Conservation (phyloP, 1,140 invertebrate genomes). For the Pteromalus puparum region DNA sequence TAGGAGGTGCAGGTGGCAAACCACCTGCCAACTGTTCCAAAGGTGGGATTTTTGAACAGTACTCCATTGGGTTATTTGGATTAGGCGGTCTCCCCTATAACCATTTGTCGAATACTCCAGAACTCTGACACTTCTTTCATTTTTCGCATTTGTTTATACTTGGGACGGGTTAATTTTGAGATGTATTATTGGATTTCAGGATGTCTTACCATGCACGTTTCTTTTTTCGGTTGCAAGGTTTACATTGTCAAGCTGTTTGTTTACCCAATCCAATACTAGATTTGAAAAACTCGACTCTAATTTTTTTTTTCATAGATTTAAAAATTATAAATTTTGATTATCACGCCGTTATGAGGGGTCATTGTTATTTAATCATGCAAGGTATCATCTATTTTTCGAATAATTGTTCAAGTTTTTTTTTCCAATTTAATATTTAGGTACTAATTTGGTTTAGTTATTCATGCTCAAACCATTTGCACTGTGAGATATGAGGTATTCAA, state of each 20-base stretch:
- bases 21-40: conserved; percentile 82
- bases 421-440: conserved; percentile 22
- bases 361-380: conserved; percentile 38
- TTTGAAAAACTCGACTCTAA: background rate
- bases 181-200: background rate
- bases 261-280: conserved; percentile 3
- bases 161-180: conserved; percentile 2
- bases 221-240: background rate
- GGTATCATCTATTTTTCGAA: conserved; percentile 3
- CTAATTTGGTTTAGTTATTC: conserved; percentile 45
- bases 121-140: conserved; percentile 60
- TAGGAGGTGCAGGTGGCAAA: conserved; percentile 77
- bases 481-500: conserved; percentile 72
- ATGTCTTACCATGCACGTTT: conserved; percentile 23
- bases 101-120: conserved; percentile 77
- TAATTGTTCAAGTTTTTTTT: background rate
- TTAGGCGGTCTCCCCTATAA: conserved; percentile 81
- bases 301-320: background rate
- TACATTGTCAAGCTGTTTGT: background rate
- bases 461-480: conserved; percentile 61
- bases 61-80: conserved; percentile 93
- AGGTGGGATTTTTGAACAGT: conserved; percentile 91
- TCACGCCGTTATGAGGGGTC: background rate
- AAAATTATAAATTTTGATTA: conserved; percentile 12
- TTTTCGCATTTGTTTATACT: background rate